Percentiles rank a stretch among this genome's conserved stretches.
phyloP scores from a whole-genome alignment of 2,113 vertebrate species.

The Leucopternis melanops region DNA sequence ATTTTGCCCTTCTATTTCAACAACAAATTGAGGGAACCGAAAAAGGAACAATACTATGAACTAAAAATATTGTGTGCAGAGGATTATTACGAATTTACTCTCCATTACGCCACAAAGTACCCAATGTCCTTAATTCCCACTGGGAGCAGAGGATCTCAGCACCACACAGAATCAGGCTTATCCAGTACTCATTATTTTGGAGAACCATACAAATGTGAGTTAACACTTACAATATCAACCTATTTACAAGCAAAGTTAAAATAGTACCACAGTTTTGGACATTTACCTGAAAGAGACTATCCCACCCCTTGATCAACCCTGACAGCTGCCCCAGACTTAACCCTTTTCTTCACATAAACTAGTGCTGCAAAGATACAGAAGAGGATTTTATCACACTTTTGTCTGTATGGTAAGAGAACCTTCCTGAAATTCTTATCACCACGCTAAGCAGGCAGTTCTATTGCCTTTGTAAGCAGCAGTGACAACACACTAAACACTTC shows the following conservation, averaged over 20 bases:
- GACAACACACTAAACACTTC: not conserved
- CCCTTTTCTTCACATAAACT: not conserved
- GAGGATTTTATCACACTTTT: not conserved
- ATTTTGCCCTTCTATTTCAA: conserved; percentile 6
- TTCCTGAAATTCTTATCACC: not conserved
- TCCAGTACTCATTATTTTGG: not conserved
- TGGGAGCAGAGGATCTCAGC: not conserved
- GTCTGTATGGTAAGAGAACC: not conserved
- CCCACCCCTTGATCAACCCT: not conserved
- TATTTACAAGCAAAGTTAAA: not conserved
- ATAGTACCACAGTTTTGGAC: not conserved
- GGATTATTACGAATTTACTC: not conserved
- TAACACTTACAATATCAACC: not conserved
- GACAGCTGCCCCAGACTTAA: not conserved
- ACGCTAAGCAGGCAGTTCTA: not conserved
- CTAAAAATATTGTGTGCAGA: not conserved
- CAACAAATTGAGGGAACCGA: not conserved
- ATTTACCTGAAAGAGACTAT: not conserved
- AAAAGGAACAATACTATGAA: not conserved
- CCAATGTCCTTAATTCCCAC: not conserved
- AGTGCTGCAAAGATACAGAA: not conserved
- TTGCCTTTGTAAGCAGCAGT: not conserved
- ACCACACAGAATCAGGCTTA: not conserved
- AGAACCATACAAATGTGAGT: not conserved
- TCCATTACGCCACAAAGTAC: not conserved